Percentiles rank a stretch among this genome's conserved stretches.
phyloP scores from a whole-genome alignment of 2,113 vertebrate genomes.

The Channa argus region DNA sequence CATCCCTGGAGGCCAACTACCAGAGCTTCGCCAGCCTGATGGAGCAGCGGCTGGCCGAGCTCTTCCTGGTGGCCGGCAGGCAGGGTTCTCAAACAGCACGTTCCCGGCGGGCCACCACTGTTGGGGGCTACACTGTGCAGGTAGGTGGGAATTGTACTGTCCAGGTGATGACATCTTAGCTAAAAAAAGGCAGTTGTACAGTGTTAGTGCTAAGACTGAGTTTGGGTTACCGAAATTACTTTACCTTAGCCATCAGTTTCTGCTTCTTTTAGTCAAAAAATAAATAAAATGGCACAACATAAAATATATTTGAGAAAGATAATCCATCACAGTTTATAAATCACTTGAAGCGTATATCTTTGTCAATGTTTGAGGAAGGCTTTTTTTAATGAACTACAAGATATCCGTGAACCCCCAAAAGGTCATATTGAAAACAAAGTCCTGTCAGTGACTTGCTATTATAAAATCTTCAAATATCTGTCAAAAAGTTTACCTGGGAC shows the following conservation, averaged over 20 bases:
- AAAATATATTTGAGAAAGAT: neutral
- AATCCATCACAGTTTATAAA: no score
- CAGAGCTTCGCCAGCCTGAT: constrained; percentile 96
- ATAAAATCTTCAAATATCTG: neutral
- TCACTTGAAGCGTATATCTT: no score
- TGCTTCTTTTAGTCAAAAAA: neutral
- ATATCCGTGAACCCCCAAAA: no score
- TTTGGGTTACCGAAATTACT: neutral
- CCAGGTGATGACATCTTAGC: neutral
- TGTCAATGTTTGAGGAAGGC: no score
- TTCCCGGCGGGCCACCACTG: constrained; percentile 89
- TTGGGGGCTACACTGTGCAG: constrained; percentile 95
- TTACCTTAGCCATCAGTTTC: neutral
- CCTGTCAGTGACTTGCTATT: no score
- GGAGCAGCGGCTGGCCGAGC: constrained; percentile 95
- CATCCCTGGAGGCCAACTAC: constrained; percentile 92
- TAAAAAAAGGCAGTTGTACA: neutral
- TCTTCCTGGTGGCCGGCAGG: constrained; percentile 93
- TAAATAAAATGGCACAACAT: neutral
- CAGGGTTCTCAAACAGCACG: constrained; percentile 82
- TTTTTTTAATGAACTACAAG: no score
- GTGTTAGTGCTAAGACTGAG: neutral
- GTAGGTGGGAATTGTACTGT: constrained; percentile 69
- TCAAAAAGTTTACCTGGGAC: neutral
- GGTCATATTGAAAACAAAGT: no score